Base-by-base conservation (phyloP, 2,888 invertebrate species). In the Drosophila anceps region DNA sequence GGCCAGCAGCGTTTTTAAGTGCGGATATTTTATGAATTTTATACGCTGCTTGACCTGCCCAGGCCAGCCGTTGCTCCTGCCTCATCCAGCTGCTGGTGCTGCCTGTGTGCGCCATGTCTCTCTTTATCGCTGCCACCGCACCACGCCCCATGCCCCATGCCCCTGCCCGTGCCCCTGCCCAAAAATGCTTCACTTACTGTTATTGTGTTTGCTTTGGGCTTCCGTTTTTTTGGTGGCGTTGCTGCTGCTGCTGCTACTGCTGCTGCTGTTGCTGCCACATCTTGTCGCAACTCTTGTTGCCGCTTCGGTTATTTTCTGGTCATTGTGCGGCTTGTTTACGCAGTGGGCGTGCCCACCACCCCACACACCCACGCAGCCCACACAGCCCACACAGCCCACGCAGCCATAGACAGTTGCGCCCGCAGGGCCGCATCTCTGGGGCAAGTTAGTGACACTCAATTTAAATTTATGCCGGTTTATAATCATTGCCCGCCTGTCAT, bases 1-100 rank as follows among this genome's bases (percentile, higher is more conserved):
- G 74, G 72, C 82, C 79, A 66, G 73, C 71, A 73, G 73, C 77
- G 76, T 69, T 84, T 76, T 73, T 73, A 82, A 88, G 88, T 86
- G 84, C 86, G 86, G 88, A 88, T 88, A 87, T 87, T 87, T 87
- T 87, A 82, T 87, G 86, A 88, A 87, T 88, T 87, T 87, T 84
- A 88, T 87, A 78, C 82, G 81, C 82, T 77, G 74, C 86, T 86
- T 75, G 86, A 88, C 82, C 88, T 81, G 75, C 72, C 81, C 81
- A 76, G 67, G 50, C 31, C 50, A 18, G 24, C 33, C 9, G 4
- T 1, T 13, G 12, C 18, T 41, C 27, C 9, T 1, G 15, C 41
- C 48, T 51, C 51, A 46, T 31, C 60, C 48, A 12, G 8, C 46
- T 5, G 1, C 51, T 9, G 39, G n/a, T 9, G n/a, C n/a, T 31